A percentile compares a stretch with the other conserved stretches of the same genome.
phyloP scores from a whole-genome alignment of 92 coral and sea anemone genomes.

The Porites evermanni region DNA sequence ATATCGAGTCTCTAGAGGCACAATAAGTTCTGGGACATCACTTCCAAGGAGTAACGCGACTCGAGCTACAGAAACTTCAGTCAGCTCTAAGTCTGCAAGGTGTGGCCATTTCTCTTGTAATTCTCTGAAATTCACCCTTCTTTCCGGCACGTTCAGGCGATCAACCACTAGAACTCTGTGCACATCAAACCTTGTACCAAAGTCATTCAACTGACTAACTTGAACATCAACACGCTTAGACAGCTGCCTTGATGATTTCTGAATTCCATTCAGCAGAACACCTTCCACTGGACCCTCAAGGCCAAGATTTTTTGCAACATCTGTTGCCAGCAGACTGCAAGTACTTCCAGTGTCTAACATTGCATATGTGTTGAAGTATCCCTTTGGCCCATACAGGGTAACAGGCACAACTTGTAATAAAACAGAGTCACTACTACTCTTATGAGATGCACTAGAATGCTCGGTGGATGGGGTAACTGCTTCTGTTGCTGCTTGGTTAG shows the following conservation, averaged over 20 bases:
- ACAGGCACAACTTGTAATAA: slow-evolving; percentile 55
- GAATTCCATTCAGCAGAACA: slow-evolving; percentile 55
- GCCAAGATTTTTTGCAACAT: slow-evolving; percentile 56
- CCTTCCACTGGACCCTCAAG: slow-evolving; percentile 54
- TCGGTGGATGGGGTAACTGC: slow-evolving; percentile 7
- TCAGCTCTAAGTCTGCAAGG: slow-evolving; percentile 47
- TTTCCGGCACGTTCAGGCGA: slow-evolving; percentile 44
- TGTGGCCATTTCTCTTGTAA: slow-evolving; percentile 55
- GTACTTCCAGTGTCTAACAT: slow-evolving; percentile 66
- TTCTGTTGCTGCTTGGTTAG: background rate
- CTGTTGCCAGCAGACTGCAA: slow-evolving; percentile 48
- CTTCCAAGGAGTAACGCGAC: slow-evolving; percentile 51
- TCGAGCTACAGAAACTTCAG: slow-evolving; percentile 44
- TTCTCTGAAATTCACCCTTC: slow-evolving; percentile 38
- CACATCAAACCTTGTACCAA: slow-evolving; percentile 48
- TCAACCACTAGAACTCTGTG: slow-evolving; percentile 45
- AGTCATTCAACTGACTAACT: slow-evolving; percentile 46
- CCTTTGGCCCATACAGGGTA: slow-evolving; percentile 61
- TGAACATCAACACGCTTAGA: slow-evolving; percentile 44
- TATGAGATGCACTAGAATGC: slow-evolving; percentile 31
- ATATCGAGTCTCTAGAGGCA: slow-evolving; percentile 31
- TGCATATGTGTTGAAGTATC: slow-evolving; percentile 44
- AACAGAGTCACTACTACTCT: slow-evolving; percentile 22
- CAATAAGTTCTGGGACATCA: slow-evolving; percentile 55
- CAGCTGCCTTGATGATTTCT: slow-evolving; percentile 37